Conservation (phyloP, 1,140 invertebrate genomes). For the Formica exsecta region DNA sequence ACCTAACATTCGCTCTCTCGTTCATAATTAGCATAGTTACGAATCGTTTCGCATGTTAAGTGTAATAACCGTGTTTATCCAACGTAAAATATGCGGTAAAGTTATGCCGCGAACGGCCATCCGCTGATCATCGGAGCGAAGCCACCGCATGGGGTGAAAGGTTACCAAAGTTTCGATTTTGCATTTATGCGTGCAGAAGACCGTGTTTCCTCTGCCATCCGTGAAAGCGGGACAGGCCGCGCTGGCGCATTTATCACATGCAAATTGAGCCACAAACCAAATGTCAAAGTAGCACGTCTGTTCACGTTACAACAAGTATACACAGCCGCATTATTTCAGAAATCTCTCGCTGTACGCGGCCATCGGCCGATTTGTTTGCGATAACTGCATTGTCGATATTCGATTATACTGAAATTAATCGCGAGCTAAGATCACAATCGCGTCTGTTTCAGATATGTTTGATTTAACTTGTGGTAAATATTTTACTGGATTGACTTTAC, state of each 20-base stretch:
- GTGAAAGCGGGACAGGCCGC: conserved; percentile 5
- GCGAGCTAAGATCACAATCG: background rate
- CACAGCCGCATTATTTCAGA: conserved; percentile 20
- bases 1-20: background rate
- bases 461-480: conserved; percentile 7
- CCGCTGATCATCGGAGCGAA: background rate
- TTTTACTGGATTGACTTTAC: background rate
- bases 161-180: conserved; percentile 51
- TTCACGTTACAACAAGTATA: conserved; percentile 13
- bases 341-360: conserved; percentile 13
- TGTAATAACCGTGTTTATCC: background rate
- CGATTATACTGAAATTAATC: background rate
- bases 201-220: conserved; percentile 1
- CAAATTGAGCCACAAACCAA: conserved; percentile 61
- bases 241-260: conserved; percentile 58
- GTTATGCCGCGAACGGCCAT: conserved; percentile 9
- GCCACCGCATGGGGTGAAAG: conserved; percentile 29
- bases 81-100: conserved; percentile 33
- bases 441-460: background rate
- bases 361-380: conserved; percentile 19
- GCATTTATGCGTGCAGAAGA: conserved; percentile 50
- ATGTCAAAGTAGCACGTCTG: conserved; percentile 52
- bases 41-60: background rate
- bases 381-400: background rate
- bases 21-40: conserved; percentile 27